These are phyloP conservation scores for Villa cingulata DNA, from an alignment of 2,888 invertebrate species.

Conservation along the genomic window DNA sequence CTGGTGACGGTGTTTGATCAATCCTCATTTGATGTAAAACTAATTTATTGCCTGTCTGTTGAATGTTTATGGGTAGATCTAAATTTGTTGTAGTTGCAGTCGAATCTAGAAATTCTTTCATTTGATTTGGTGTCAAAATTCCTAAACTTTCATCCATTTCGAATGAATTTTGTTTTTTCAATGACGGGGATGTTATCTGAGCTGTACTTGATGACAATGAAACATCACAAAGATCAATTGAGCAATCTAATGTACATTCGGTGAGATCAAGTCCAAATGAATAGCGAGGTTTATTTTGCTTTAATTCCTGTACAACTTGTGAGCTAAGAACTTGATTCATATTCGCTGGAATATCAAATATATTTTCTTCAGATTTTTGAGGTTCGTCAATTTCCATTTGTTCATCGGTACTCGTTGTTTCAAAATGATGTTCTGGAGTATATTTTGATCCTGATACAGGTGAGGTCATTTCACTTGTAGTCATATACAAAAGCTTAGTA, in stretches of 20 bases:
- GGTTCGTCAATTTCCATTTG: constrained; percentile 23
- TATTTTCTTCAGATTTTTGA: constrained; percentile 10
- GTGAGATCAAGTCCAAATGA: constrained; percentile 34
- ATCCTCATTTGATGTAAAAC: constrained; percentile 38
- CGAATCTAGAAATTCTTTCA: constrained; percentile 57
- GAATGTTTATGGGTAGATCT: constrained; percentile 41
- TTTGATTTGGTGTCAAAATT: constrained; percentile 78
- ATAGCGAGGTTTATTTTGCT: constrained; percentile 22
- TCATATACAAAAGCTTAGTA: constrained; percentile 26
- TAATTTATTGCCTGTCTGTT: constrained; percentile 36
- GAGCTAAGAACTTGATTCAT: constrained; percentile 7
- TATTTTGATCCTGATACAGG: not conserved
- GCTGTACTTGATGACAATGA: constrained; percentile 27
- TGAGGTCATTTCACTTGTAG: constrained; percentile 16
- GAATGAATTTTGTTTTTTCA: constrained; percentile 61
- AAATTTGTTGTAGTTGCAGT: constrained; percentile 47
- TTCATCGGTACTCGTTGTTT: constrained; percentile 8
- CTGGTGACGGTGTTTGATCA: constrained; percentile 73
- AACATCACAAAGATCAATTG: constrained; percentile 33
- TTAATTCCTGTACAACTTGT: constrained; percentile 7
- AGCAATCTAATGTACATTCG: constrained; percentile 32
- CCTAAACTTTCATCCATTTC: constrained; percentile 72
- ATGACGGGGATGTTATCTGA: constrained; percentile 8
- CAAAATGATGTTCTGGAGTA: not conserved
- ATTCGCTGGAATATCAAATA: constrained; percentile 8